Evolutionary conservation across 2,797 vertebrate genomes (phyloP), one percentile per base, ranked within the genome.

Genomic region (Myotis daubentonii): DNA sequence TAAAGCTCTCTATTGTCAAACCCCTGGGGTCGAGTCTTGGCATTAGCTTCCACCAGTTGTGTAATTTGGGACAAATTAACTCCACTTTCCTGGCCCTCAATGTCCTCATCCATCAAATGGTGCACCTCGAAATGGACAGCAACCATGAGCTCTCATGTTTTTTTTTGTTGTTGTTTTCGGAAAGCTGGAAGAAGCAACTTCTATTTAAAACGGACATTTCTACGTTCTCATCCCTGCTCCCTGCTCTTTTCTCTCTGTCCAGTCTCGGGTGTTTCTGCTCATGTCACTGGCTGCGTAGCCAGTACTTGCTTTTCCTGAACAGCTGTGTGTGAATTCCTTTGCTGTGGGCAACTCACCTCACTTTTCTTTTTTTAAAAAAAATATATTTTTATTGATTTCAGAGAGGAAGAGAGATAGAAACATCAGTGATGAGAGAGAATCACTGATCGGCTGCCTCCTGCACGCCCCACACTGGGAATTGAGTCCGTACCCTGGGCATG

Each of bases 171-270:
- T 81, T 81, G 49, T 47, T 23, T 60, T 79, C 5, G 10, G 28
- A 80, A 80, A 74, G 53, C 71, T 66, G 22, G 17, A 66, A 53
- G 38, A 74, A 41, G 25, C 3, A 22, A 0, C 68, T 80, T 28
- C 28, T 76, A 5, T n/a, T 71, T 65, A 51, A 87, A 79, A 33
- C 16, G 7, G 20, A 0, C 22, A 9, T 33, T 92, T 41, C 38
- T 78, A 20, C n/a, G 44, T 15, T 12, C 44, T 65, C 49, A 25
- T 2, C 22, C 49, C 3, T 1, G 0, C 6, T 51, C 6, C 22
- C 2, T 74, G 33, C 13, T 15, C 25, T 23, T 47, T 47, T 23
- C 53, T 60, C 38, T 9, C 33, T 30, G 15, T 60, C 78, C 68
- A 17, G 17, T 60, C 70, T 51, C 4, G 6, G 23, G 62, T 38